Evolutionary conservation across 2,113 vertebrate genomes (phyloP).

Genomic region (Cisticola juncidis): DNA sequence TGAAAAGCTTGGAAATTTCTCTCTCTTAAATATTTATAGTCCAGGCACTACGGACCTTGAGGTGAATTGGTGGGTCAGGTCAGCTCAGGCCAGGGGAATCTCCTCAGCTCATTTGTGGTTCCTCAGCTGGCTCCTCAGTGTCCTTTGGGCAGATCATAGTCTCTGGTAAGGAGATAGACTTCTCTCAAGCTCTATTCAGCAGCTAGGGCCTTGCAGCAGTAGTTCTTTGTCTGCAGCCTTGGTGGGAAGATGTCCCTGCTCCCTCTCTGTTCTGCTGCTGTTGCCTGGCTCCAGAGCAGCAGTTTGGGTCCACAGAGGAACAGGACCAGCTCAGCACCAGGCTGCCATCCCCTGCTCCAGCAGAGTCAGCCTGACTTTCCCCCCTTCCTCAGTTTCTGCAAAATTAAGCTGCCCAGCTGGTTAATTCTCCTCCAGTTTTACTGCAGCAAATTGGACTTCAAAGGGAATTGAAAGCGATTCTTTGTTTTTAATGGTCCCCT

Average conservation of each 20-base stretch:
- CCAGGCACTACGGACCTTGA: not conserved
- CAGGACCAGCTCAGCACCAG: not conserved
- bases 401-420: slow-evolving; percentile 43
- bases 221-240: not conserved
- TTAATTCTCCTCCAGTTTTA: slow-evolving; percentile 60
- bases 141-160: not conserved
- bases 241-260: not conserved
- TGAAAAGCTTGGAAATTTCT: not conserved
- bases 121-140: not conserved
- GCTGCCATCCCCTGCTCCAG: not conserved
- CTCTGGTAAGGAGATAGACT: not conserved
- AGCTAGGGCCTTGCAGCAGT: not conserved
- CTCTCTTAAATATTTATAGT: slow-evolving; percentile 14
- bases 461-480: slow-evolving; percentile 72
- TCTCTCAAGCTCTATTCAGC: not conserved
- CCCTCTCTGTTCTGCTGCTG: not conserved
- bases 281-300: not conserved
- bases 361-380: not conserved
- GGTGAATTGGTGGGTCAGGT: not conserved
- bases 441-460: slow-evolving; percentile 74
- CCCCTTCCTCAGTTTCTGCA: slow-evolving; percentile 20
- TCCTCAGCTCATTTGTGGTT: not conserved
- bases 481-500: slow-evolving; percentile 70
- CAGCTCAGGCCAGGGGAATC: not conserved
- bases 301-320: not conserved